phyloP scores from a whole-genome alignment of 2,797 vertebrate genomes.

The Lacerta bilineata region DNA sequence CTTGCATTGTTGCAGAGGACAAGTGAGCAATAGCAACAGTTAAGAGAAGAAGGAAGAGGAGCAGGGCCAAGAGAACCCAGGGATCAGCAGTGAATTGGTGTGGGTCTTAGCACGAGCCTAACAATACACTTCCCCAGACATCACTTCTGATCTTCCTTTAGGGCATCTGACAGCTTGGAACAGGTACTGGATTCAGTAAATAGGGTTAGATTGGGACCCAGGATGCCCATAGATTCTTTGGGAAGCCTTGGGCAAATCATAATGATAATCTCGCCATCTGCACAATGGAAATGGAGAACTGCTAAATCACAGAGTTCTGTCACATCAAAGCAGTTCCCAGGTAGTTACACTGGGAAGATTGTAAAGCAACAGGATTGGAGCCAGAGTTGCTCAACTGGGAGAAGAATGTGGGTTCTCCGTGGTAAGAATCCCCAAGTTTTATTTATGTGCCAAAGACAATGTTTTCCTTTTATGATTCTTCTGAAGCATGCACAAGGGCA shows the following conservation, averaged over 20 bases:
- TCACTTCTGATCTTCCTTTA: not conserved
- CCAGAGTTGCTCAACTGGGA: not conserved
- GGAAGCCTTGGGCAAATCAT: too few relatives aligned
- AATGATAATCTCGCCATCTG: not conserved
- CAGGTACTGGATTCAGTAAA: not conserved
- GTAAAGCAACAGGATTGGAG: not conserved
- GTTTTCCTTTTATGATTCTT: not conserved
- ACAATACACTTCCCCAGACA: too few relatives aligned
- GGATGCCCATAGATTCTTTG: not conserved
- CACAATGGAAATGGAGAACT: not conserved
- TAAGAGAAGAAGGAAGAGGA: not conserved
- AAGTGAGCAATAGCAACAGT: not conserved
- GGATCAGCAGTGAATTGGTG: not conserved
- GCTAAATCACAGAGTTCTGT: not conserved
- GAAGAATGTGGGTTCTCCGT: not conserved
- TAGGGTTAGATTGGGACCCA: not conserved
- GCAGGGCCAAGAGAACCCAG: not conserved
- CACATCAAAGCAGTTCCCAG: not conserved
- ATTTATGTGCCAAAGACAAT: not conserved
- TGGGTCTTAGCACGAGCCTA: not conserved
- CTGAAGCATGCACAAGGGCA: constrained; percentile 9
- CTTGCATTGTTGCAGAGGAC: not conserved
- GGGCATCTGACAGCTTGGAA: not conserved
- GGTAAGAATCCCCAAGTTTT: not conserved
- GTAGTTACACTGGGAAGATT: not conserved